Evolutionary conservation across 1,140 invertebrate genomes (phyloP), one percentile per base, ranked within the genome.

Genomic region (Apis dorsata): DNA sequence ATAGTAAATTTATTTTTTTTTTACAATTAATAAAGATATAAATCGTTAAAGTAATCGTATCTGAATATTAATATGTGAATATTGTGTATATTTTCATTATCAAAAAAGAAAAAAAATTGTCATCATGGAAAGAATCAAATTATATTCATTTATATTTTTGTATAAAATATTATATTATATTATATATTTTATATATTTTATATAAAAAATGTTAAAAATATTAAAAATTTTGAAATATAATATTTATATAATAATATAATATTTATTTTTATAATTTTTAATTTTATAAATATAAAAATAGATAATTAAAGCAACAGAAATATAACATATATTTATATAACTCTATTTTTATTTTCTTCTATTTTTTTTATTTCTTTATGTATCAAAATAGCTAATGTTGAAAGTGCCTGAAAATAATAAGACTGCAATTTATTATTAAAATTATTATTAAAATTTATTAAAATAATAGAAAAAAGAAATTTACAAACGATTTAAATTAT

Each of bases 371-470:
- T 28, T 66, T 87, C 80, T 80, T 88, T 72, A 10, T 77, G 87
- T 80, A 88, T 83, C 53, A 85, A 8, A 8, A 34, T 70, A 3
- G 79, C 86, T 34, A 88, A 0, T 49, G 63, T 34, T 19, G 73
- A 80, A 0, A 88, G 9, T 15, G 71, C 76, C 87, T 88, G 57
- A 34, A 84, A 85, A 82, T 0, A 17, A 74, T n/a, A 12, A 57
- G 4, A 63, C 5, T 11, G 1, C 7, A 72, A 19, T n/a, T n/a
- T n/a, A n/a, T n/a, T n/a, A n/a, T n/a, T n/a, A n/a, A n/a, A n/a
- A n/a, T n/a, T n/a, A n/a, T n/a, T n/a, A n/a, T n/a, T 19, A 17
- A 66, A 60, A 74, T 10, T 34, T 76, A 28, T 74, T 51, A 59
- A 15, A 2, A 55, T 8, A 44, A 79, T 60, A 68, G 19, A 60